phyloP scores from a whole-genome alignment of 2,888 invertebrate species.

The Notodonta ziczac region DNA sequence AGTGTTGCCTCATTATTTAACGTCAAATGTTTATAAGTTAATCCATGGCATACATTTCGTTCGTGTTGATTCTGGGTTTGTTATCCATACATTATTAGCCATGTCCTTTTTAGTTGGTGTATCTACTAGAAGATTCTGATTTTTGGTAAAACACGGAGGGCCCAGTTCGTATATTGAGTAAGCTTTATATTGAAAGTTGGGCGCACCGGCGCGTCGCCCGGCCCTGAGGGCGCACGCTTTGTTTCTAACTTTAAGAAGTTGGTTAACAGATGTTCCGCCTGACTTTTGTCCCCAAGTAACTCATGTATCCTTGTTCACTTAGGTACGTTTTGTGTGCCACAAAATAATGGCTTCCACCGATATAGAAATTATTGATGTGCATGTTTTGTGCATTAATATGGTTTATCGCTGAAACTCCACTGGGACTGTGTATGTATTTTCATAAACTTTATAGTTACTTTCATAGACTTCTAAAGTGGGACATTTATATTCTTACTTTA shows the following conservation, averaged over 20 bases:
- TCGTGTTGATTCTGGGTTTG: too few species aligned
- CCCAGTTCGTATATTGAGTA: slow-evolving; percentile 53
- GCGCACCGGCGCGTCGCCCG: slow-evolving; percentile 24
- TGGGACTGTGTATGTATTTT: too few species aligned
- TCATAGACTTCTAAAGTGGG: too few species aligned
- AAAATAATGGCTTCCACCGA: slow-evolving; percentile 32
- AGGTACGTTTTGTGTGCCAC: slow-evolving; percentile 48
- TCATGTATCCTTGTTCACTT: slow-evolving; percentile 57
- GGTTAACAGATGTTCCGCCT: slow-evolving; percentile 75
- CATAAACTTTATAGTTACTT: too few species aligned
- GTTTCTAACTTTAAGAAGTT: slow-evolving; percentile 76
- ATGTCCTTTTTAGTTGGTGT: too few species aligned
- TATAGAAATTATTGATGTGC: slow-evolving; percentile 6
- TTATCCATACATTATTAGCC: too few species aligned
- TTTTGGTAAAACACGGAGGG: slow-evolving; percentile 36
- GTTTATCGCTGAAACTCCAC: neutral
- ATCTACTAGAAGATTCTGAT: slow-evolving; percentile 4
- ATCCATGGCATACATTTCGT: too few species aligned
- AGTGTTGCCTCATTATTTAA: too few species aligned
- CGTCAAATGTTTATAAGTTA: too few species aligned
- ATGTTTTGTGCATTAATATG: neutral
- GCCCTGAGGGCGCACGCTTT: slow-evolving; percentile 69
- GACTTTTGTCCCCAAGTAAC: slow-evolving; percentile 69
- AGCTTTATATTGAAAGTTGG: slow-evolving; percentile 69
- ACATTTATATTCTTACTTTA: too few species aligned